Conservation (phyloP, 2,888 invertebrate genomes). For the Leptopterna dolabrata region DNA sequence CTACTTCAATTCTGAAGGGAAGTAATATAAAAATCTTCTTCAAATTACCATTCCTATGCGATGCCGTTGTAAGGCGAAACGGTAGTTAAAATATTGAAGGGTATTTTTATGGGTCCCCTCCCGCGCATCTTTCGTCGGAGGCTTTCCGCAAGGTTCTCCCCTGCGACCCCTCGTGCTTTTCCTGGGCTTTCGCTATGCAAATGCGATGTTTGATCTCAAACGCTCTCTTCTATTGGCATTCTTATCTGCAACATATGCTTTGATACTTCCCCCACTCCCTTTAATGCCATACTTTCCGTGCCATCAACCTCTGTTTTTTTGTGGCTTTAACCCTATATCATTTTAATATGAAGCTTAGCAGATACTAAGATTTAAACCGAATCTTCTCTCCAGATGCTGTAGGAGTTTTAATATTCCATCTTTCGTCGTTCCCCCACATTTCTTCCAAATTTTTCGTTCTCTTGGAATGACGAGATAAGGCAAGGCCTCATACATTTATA, state of each 20-base stretch:
- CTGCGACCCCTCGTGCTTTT: neutral
- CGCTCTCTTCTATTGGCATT: constrained; percentile 53
- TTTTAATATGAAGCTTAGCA: constrained; percentile 48
- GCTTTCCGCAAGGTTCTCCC: constrained; percentile 18
- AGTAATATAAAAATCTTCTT: constrained; percentile 59
- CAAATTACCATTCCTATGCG: constrained; percentile 61
- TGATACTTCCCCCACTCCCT: constrained; percentile 10
- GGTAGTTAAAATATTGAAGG: constrained; percentile 58
- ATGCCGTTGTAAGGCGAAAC: constrained; percentile 17
- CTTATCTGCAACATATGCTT: constrained; percentile 56
- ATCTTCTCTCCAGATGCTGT: neutral
- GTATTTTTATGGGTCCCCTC: constrained; percentile 52
- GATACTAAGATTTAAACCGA: constrained; percentile 14
- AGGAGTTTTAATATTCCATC: constrained; percentile 11
- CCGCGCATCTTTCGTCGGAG: neutral
- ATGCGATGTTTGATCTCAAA: constrained; percentile 56
- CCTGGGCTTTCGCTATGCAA: constrained; percentile 45
- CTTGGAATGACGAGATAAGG: neutral
- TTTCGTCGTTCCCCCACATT: neutral
- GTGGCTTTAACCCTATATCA: constrained; percentile 33
- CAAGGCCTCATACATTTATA: neutral
- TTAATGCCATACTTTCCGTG: constrained; percentile 14
- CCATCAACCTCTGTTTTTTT: neutral
- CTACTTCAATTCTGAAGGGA: constrained; percentile 44
- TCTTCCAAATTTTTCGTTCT: neutral